phyloP scores from a whole-genome alignment of 2,113 vertebrate species.

The Piaya cayana region DNA sequence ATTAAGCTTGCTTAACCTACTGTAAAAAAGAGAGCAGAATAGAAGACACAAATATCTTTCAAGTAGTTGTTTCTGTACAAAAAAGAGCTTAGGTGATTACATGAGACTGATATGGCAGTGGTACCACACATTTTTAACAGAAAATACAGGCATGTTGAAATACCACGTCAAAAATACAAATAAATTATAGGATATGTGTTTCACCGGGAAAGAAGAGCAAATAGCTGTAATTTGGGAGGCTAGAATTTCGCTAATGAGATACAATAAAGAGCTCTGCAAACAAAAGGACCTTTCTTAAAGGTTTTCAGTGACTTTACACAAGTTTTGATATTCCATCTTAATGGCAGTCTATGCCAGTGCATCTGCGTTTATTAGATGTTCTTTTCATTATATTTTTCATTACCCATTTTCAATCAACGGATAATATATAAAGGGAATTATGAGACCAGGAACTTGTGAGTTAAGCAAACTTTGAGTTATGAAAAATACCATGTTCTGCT shows the following conservation, averaged over 20 bases:
- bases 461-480: neutral
- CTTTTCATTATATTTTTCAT: neutral
- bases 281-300: slow-evolving; percentile 51
- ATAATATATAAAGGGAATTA: neutral
- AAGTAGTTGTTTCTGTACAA: neutral
- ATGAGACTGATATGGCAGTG: neutral
- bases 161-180: neutral
- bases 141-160: slow-evolving; percentile 49
- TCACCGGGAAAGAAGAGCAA: slow-evolving; percentile 29
- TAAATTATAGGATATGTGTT: slow-evolving; percentile 53
- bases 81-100: neutral
- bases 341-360: neutral
- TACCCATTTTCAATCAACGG: neutral
- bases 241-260: slow-evolving; percentile 48
- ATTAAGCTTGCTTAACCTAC: neutral
- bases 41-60: neutral
- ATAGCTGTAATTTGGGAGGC: slow-evolving; percentile 45
- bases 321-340: neutral
- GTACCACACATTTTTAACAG: neutral
- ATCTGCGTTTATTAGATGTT: neutral
- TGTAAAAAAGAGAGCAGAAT: neutral
- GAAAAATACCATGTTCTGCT: neutral
- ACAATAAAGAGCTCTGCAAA: neutral
- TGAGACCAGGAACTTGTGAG: neutral
- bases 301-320: neutral